phyloP scores from a whole-genome alignment of 2,888 invertebrate species.

The Invenusta paracnida region DNA sequence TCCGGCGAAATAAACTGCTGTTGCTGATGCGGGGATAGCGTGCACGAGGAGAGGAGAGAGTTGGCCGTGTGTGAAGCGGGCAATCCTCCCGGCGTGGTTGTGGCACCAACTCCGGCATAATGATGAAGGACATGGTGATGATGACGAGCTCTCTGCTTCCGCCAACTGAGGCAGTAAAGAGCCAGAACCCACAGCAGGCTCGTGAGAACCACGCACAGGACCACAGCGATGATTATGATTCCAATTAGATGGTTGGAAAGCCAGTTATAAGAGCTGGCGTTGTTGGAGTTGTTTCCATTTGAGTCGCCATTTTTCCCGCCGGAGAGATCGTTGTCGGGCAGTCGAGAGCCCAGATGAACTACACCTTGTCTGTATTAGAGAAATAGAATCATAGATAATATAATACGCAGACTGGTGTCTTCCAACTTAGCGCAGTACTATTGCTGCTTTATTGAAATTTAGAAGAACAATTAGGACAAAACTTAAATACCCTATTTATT shows the following conservation, averaged over 20 bases:
- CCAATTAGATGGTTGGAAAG: slow-evolving; percentile 6
- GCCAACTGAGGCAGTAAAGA: slow-evolving; percentile 30
- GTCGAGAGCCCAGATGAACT: neutral
- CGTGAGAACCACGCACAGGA: slow-evolving; percentile 10
- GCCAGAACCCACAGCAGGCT: slow-evolving; percentile 4
- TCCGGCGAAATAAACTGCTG: no score
- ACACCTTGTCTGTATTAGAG: neutral
- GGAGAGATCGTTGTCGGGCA: neutral
- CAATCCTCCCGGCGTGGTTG: no score
- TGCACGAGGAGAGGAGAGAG: neutral
- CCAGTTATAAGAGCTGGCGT: neutral
- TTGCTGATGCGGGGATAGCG: no score
- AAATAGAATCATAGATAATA: no score
- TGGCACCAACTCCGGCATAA: no score
- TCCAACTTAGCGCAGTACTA: no score
- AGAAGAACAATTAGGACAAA: no score
- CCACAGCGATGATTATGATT: slow-evolving; percentile 27
- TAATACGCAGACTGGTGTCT: no score
- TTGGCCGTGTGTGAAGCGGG: neutral
- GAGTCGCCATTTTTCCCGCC: neutral
- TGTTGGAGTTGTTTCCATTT: neutral
- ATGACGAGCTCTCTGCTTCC: no score
- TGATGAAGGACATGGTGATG: no score
- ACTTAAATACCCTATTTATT: no score
- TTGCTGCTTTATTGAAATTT: no score